phyloP scores from a whole-genome alignment of 2,113 vertebrate genomes.

The Gracilinanus agilis region DNA sequence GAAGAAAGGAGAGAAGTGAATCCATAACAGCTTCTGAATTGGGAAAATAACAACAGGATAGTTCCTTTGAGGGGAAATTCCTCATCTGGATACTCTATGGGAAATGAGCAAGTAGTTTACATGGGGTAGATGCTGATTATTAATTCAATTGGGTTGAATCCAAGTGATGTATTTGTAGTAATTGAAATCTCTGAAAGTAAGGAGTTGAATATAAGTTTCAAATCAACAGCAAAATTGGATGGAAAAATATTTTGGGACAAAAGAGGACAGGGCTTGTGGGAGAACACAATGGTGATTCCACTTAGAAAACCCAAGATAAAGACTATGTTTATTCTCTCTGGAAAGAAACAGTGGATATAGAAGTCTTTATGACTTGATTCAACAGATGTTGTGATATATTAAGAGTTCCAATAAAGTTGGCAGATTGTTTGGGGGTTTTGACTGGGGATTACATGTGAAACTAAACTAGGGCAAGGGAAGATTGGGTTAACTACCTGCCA shows the following conservation, averaged over 20 bases:
- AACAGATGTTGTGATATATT: constrained; percentile 6
- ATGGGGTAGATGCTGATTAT: background rate
- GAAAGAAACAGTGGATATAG: background rate
- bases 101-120: background rate
- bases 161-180: background rate
- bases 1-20: background rate
- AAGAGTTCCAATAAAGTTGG: constrained; percentile 5
- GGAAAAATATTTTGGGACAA: background rate
- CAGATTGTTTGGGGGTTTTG: background rate
- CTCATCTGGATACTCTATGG: background rate
- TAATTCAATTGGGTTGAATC: constrained; percentile 5
- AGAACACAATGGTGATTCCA: background rate
- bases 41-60: background rate
- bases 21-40: background rate
- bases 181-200: background rate
- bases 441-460: background rate
- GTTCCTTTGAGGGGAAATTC: background rate
- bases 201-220: background rate
- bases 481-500: constrained; percentile 1
- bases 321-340: background rate
- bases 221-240: constrained; percentile 1
- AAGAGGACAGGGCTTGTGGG: background rate
- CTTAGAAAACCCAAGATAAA: background rate
- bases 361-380: background rate
- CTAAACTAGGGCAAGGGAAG: background rate